phyloP scores from a whole-genome alignment of 2,113 vertebrate species.

The Elachura formosa region DNA sequence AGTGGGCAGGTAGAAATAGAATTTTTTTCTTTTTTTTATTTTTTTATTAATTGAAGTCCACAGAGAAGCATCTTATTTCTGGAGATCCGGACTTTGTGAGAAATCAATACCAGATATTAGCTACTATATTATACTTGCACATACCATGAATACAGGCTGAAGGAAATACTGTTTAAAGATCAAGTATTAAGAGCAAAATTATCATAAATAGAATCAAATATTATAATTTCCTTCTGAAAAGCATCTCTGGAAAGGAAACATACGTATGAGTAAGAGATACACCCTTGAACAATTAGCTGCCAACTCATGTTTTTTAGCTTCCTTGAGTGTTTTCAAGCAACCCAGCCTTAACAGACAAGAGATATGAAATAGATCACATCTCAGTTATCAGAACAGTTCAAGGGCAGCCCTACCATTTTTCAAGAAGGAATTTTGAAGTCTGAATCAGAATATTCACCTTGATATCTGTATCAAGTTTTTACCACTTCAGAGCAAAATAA shows the following conservation, averaged over 20 bases:
- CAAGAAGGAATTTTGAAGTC: neutral
- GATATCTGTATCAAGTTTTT: neutral
- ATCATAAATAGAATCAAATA: constrained; percentile 1
- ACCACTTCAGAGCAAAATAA: neutral
- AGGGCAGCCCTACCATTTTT: neutral
- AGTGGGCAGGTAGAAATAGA: rapidly evolving
- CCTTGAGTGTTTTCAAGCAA: neutral
- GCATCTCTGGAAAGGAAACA: neutral
- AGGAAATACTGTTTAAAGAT: constrained; percentile 7
- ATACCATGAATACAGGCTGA: neutral
- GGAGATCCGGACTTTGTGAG: neutral
- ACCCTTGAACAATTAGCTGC: neutral
- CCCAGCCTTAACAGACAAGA: neutral
- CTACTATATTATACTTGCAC: neutral
- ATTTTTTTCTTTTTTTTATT: neutral
- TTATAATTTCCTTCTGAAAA: neutral
- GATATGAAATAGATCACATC: neutral
- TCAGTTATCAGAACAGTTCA: neutral
- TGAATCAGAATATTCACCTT: neutral
- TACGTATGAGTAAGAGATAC: neutral
- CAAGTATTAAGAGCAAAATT: constrained; percentile 32
- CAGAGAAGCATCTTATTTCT: neutral
- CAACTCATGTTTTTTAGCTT: neutral
- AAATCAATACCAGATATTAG: neutral
- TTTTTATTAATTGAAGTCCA: neutral